Conservation (phyloP, 2,797 vertebrate genomes). For the Schizothorax lantsangensis region DNA sequence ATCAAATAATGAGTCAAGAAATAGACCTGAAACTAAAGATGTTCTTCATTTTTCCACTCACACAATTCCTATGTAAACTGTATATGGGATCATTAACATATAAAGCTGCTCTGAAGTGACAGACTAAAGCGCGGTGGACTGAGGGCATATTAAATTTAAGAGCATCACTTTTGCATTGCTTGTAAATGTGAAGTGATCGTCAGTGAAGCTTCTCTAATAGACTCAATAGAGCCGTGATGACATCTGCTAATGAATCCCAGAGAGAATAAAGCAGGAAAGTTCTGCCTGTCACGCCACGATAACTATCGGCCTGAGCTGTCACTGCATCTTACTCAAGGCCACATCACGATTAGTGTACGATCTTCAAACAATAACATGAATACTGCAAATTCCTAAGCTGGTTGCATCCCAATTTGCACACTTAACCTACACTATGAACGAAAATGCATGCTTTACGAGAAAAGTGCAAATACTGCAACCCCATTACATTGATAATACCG, state of each 20-base stretch:
- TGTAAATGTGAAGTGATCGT: slow-evolving; percentile 29
- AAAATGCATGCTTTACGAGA: background rate
- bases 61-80: background rate
- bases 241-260: slow-evolving; percentile 47
- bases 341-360: background rate
- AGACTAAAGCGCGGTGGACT: background rate
- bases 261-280: slow-evolving; percentile 42
- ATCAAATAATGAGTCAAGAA: background rate
- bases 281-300: slow-evolving; percentile 31
- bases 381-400: background rate
- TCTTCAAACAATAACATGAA: background rate
- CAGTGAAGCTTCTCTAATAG: slow-evolving; percentile 44
- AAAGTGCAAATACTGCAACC: background rate
- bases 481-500: background rate
- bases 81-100: slow-evolving; percentile 20
- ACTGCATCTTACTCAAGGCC: slow-evolving; percentile 25
- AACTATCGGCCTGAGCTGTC: slow-evolving; percentile 35
- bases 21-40: background rate
- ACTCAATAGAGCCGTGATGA: slow-evolving; percentile 30
- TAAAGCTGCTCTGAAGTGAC: slow-evolving; percentile 11
- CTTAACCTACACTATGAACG: background rate
- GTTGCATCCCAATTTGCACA: background rate
- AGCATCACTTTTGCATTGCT: background rate
- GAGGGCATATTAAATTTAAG: slow-evolving; percentile 41
- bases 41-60: background rate